Conservation (phyloP, 2,888 invertebrate genomes). For the Agrypnus murinus region DNA sequence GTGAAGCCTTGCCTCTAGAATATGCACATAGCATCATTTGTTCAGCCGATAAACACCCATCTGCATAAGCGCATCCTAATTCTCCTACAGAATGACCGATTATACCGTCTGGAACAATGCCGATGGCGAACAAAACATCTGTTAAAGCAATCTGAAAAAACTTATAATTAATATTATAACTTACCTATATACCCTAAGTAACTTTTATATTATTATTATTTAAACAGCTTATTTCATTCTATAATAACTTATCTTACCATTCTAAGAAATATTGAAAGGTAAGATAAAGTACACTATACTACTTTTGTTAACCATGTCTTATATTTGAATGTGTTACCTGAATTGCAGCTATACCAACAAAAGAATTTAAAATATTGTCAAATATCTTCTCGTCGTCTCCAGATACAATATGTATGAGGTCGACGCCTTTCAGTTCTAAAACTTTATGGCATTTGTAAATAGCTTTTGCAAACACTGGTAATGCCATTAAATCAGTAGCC, state of each 20-base stretch:
- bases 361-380: conserved; percentile 80
- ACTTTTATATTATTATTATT: no score
- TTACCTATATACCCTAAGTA: conserved; percentile 21
- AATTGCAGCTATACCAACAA: conserved; percentile 83
- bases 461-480: conserved; percentile 80
- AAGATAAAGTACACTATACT: no score
- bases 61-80: no score
- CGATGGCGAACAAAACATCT: conserved; percentile 76
- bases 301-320: no score
- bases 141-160: conserved; percentile 68
- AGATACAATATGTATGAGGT: conserved; percentile 78
- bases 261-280: no score
- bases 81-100: conserved; percentile 95
- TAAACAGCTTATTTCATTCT: no score
- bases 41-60: conserved; percentile 89
- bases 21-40: conserved; percentile 91
- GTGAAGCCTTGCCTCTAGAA: conserved; percentile 84
- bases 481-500: conserved; percentile 79
- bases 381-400: conserved; percentile 74
- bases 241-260: no score
- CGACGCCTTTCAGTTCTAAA: conserved; percentile 76
- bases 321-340: no score
- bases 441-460: conserved; percentile 76
- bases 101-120: conserved; percentile 81
- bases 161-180: no score